Evolutionary conservation across 1,140 invertebrate genomes (phyloP).

Genomic region (Laupala kohalensis): DNA sequence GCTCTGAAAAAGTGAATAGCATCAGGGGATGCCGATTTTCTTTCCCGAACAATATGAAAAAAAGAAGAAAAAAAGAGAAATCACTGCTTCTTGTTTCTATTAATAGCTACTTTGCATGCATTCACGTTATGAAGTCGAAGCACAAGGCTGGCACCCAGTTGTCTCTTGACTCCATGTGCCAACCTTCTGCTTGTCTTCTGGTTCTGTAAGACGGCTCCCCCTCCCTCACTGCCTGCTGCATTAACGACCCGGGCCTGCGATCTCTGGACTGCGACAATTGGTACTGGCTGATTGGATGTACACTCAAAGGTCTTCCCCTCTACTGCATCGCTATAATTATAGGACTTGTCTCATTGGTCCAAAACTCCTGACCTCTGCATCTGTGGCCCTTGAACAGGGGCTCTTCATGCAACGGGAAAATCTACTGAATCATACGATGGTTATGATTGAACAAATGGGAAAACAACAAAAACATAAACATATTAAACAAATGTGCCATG

Average conservation of each 20-base stretch:
- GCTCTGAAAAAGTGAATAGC: not conserved
- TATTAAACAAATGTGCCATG: not conserved
- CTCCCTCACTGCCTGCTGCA: slow-evolving; percentile 33
- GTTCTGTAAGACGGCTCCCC: slow-evolving; percentile 17
- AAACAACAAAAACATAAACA: too few relatives aligned
- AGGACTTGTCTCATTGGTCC: not conserved
- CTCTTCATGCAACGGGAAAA: not conserved
- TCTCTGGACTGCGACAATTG: slow-evolving; percentile 12
- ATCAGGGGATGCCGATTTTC: not conserved
- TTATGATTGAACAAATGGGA: too few relatives aligned
- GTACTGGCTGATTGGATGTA: slow-evolving; percentile 13
- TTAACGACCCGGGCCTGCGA: slow-evolving; percentile 27
- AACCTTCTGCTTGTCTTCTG: not conserved
- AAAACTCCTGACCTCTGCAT: not conserved
- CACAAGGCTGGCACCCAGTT: not conserved
- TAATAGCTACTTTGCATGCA: not conserved
- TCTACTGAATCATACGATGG: not conserved
- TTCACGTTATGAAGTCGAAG: not conserved
- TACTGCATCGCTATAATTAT: not conserved
- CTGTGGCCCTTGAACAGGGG: not conserved
- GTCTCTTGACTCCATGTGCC: not conserved
- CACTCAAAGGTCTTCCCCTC: slow-evolving; percentile 13
- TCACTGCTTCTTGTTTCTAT: not conserved
- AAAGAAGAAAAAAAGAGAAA: too few relatives aligned
- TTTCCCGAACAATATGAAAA: too few relatives aligned